Evolutionary conservation across 2,888 invertebrate species (phyloP), one percentile per base, ranked within the genome.

Genomic region (Clitarchus hookeri): DNA sequence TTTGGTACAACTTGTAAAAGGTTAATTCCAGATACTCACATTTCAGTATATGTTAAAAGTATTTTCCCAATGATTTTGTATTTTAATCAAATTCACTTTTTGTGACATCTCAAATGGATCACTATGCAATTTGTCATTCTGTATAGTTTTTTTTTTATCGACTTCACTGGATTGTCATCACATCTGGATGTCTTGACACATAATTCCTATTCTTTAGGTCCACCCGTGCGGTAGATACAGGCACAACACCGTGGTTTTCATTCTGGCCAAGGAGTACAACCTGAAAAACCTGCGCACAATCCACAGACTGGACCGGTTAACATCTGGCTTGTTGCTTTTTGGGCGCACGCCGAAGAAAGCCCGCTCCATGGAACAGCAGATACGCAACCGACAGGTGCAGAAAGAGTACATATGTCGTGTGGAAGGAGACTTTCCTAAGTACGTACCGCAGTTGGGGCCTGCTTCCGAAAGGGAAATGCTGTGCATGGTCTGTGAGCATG

Each of bases 141-240:
- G 36, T 36, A 36, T 36, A 36, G 36, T 36, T 36, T 36, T 36
- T 36, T 36, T 3, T 36, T 36, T 1, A 36, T 36, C 4, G 36
- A 36, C 36, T 36, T 36, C 36, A 36, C 36, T 36, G 36, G 36
- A 36, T 36, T 36, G 36, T 36, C 36, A 36, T 36, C 36, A 36
- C 36, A 36, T 36, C 36, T 36, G 36, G 36, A 36, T 36, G 36
- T 1, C 36, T 36, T 36, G 36, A 36, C 36, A 36, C 36, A 36
- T 36, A 36, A 16, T 8, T 48, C 48, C 16, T 48, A 8, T 48
- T 48, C 84, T 84, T 23, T 93, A 98, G 98, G 97, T 98, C 87
- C 99, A 99, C 92, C 99, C 99, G 4, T 99, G 99, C 92, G 99
- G 99, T 88, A 94, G 99, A 90, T 99, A 99, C 92, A 94, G 98